Conservation (phyloP, 2,113 vertebrate genomes). For the Capreolus pygargus region DNA sequence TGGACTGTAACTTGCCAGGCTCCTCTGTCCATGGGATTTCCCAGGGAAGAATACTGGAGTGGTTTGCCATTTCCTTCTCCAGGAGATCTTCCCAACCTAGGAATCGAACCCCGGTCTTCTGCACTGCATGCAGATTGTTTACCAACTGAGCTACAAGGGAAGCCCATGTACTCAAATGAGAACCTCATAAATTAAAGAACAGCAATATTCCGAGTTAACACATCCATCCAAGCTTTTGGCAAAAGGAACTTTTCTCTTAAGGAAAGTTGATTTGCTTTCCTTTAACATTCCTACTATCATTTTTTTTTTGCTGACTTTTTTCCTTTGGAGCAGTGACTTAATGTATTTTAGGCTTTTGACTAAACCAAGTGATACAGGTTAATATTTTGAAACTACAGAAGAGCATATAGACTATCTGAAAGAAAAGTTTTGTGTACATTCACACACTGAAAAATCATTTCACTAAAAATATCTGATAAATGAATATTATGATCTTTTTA, state of each 20-base stretch:
- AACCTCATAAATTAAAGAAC: constrained; percentile 8
- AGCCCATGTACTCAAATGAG: neutral
- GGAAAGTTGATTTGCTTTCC: neutral
- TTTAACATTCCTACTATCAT: neutral
- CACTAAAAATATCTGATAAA: neutral
- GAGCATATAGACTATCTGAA: neutral
- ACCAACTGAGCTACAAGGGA: neutral
- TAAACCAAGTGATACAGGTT: neutral
- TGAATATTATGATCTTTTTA: neutral
- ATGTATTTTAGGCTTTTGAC: neutral
- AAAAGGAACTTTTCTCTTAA: constrained; percentile 12
- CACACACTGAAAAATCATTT: neutral
- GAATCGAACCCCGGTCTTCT: neutral
- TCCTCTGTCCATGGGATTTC: neutral
- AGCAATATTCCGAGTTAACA: neutral
- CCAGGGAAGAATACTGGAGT: neutral
- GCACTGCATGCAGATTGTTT: neutral
- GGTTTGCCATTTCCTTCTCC: neutral
- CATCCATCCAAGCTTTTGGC: neutral
- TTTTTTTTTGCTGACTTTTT: neutral
- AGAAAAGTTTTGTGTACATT: neutral
- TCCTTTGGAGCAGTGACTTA: neutral
- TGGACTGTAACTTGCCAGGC: neutral
- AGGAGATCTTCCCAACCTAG: neutral
- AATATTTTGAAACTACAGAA: neutral